Evolutionary conservation across 2,113 vertebrate genomes (phyloP).

Genomic region (Deroptyus accipitrinus): DNA sequence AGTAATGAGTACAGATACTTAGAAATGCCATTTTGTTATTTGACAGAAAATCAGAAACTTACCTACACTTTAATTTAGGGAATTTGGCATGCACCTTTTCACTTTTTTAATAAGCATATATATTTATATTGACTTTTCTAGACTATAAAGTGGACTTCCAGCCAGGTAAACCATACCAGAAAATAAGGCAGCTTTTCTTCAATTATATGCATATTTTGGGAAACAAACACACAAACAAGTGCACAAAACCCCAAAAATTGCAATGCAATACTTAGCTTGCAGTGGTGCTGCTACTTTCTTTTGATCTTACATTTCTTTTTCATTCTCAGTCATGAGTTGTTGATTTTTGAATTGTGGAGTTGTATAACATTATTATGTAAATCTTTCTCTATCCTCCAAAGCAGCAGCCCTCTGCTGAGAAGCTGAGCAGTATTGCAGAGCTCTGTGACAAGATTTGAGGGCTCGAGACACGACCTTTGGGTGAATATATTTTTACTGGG

Average conservation of each 20-base stretch:
- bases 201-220: not conserved
- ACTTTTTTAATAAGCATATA: not conserved
- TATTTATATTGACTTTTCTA: not conserved
- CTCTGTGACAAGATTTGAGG: not conserved
- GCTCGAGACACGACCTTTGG: not conserved
- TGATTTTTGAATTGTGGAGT: not conserved
- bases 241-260: accelerated
- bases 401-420: not conserved
- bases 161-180: not conserved
- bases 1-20: not conserved
- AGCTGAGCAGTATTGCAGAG: not conserved
- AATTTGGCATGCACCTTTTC: not conserved
- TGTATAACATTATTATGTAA: constrained; percentile 14
- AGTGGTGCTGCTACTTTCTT: not conserved
- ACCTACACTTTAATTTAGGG: not conserved
- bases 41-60: not conserved
- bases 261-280: not conserved
- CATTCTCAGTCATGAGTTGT: not conserved
- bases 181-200: not conserved
- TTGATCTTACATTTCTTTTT: not conserved
- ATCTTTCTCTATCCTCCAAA: not conserved
- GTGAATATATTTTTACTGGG: not conserved
- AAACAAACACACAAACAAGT: not conserved
- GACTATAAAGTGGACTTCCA: not conserved
- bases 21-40: not conserved